A percentile compares a stretch with the other conserved stretches of the same genome.
Evolutionary conservation across 2,888 invertebrate species (phyloP).

Genomic region (Choristoneura rosaceana): DNA sequence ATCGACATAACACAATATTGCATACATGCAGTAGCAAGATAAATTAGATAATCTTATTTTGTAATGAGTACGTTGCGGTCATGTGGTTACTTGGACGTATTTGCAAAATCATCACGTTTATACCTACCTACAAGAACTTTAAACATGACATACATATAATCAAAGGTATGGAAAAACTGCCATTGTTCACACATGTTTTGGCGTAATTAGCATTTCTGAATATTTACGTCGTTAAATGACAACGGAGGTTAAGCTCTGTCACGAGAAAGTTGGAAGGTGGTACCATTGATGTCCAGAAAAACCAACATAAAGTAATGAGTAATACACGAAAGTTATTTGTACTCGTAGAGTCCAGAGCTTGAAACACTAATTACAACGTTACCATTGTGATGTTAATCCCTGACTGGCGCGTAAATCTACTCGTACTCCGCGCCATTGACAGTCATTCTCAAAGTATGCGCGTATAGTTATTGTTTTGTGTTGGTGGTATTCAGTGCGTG

Average conservation of each 20-base stretch:
- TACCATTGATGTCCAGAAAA: not conserved
- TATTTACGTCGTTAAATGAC: not conserved
- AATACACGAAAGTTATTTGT: constrained; percentile 32
- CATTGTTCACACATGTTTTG: not conserved
- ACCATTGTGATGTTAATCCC: constrained; percentile 40
- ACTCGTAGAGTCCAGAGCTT: constrained; percentile 13
- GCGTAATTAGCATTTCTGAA: constrained; percentile 2
- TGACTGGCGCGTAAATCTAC: constrained; percentile 20
- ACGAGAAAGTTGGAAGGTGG: not conserved
- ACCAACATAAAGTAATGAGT: constrained; percentile 22
- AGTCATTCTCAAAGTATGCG: constrained; percentile 48
- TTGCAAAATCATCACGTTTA: constrained; percentile 10
- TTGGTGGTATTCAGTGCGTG: constrained; percentile 66
- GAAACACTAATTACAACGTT: constrained; percentile 26
- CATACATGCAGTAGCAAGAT: constrained; percentile 18
- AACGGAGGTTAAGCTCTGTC: not conserved
- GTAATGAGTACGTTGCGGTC: constrained; percentile 25
- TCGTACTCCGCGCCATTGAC: constrained; percentile 49
- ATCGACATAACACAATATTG: constrained; percentile 32
- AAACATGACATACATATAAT: not conserved
- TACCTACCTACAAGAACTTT: not conserved
- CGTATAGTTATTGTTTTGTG: constrained; percentile 62
- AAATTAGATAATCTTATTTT: constrained; percentile 33
- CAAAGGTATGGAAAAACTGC: not conserved
- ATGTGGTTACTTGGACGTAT: constrained; percentile 2